phyloP scores from a whole-genome alignment of 2,113 vertebrate genomes.

The Strix aluco region DNA sequence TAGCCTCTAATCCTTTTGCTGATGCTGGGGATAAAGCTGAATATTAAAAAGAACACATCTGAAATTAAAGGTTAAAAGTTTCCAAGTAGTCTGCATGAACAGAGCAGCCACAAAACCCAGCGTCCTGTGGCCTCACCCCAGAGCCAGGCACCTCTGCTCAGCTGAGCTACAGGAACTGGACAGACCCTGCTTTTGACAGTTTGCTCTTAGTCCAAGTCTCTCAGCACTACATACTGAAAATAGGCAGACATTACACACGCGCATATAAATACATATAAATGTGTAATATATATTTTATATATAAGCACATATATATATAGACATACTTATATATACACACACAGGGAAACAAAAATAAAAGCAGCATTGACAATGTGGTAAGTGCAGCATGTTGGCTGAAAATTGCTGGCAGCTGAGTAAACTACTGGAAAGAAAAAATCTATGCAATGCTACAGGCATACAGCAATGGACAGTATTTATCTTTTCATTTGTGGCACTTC shows the following conservation, averaged over 20 bases:
- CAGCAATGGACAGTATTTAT: not conserved
- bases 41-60: not conserved
- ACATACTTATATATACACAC: not conserved
- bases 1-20: conserved; percentile 15
- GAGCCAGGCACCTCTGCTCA: not conserved
- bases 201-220: not conserved
- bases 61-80: conserved; percentile 17
- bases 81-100: not conserved
- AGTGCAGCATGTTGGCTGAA: not conserved
- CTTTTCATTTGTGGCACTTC: not conserved
- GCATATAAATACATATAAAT: not conserved
- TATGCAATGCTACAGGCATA: not conserved
- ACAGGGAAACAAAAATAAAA: not conserved
- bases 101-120: not conserved
- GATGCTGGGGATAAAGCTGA: conserved; percentile 10
- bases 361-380: not conserved
- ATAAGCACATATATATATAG: not conserved
- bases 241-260: not conserved
- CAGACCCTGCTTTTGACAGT: not conserved
- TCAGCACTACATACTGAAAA: not conserved
- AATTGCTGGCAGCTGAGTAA: not conserved
- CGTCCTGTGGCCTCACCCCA: not conserved
- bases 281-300: not conserved
- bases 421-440: not conserved
- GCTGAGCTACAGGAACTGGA: not conserved